Conservation (phyloP, 2,113 vertebrate species). For the Toxostoma redivivum region DNA sequence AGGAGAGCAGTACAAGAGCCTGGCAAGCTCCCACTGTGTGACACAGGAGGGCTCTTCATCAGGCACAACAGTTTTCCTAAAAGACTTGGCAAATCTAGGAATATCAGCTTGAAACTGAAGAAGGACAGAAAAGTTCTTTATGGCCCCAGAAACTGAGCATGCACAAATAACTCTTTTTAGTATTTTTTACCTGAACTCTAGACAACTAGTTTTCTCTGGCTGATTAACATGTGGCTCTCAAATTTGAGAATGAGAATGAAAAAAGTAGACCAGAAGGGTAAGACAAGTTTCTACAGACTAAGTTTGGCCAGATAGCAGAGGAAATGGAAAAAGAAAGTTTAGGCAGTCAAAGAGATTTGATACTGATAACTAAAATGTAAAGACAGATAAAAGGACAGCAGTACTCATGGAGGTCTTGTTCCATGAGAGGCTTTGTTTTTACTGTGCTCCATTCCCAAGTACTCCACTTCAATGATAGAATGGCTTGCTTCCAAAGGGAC, state of each 20-base stretch:
- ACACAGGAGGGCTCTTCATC: neutral
- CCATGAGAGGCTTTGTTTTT: neutral
- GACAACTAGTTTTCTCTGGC: neutral
- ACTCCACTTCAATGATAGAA: neutral
- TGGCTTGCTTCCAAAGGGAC: neutral
- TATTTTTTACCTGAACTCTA: neutral
- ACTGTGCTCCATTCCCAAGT: neutral
- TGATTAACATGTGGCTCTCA: neutral
- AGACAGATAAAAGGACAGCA: neutral
- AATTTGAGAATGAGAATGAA: neutral
- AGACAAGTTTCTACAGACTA: neutral
- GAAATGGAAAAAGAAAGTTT: neutral
- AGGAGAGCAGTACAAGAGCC: neutral
- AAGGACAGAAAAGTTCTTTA: neutral
- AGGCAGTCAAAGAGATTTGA: neutral
- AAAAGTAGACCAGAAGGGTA: neutral
- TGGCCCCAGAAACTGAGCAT: neutral
- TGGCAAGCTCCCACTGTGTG: accelerated
- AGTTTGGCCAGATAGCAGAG: neutral
- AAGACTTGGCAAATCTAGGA: neutral
- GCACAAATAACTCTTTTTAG: neutral
- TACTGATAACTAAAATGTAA: neutral
- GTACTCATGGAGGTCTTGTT: neutral
- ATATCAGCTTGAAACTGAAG: neutral
- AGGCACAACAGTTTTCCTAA: neutral